Conservation (phyloP, 2,888 invertebrate genomes). For the Mesochorus sp. region DNA sequence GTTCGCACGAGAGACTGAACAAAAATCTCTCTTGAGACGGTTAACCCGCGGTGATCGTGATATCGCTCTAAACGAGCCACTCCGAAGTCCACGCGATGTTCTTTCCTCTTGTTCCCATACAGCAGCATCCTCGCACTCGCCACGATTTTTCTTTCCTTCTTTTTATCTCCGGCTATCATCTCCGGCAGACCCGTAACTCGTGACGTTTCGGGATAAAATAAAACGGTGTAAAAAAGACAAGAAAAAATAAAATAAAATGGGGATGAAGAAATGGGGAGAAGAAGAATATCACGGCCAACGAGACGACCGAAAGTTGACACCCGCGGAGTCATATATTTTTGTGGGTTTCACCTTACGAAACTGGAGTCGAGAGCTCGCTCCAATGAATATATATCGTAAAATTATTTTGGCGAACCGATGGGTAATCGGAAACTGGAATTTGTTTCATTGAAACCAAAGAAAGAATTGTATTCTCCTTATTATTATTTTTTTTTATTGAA, state of each 20-base stretch:
- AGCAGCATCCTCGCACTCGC: conserved; percentile 1
- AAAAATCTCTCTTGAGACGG: conserved; percentile 38
- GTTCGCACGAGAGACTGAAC: conserved; percentile 23
- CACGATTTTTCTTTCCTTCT: conserved; percentile 9
- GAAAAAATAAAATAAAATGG: too few relatives aligned
- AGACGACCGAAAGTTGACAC: conserved; percentile 40
- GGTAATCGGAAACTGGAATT: neutral
- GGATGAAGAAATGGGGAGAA: neutral
- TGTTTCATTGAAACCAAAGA: neutral
- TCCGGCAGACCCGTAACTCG: conserved; percentile 44
- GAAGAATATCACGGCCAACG: conserved; percentile 32
- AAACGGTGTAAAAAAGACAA: conserved; percentile 30
- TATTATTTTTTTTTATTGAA: too few relatives aligned
- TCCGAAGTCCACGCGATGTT: conserved; percentile 30
- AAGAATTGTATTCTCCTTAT: too few relatives aligned
- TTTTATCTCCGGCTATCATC: conserved; percentile 53
- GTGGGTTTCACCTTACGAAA: neutral
- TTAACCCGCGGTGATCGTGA: conserved; percentile 52
- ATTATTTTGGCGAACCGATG: neutral
- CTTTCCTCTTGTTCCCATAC: conserved; percentile 34
- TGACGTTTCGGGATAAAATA: conserved; percentile 53
- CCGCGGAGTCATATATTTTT: neutral
- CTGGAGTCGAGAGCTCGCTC: neutral
- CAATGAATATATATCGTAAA: neutral
- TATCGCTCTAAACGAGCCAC: conserved; percentile 54